Conservation (phyloP, 2,888 invertebrate species). For the Dastarcus helophoroides region DNA sequence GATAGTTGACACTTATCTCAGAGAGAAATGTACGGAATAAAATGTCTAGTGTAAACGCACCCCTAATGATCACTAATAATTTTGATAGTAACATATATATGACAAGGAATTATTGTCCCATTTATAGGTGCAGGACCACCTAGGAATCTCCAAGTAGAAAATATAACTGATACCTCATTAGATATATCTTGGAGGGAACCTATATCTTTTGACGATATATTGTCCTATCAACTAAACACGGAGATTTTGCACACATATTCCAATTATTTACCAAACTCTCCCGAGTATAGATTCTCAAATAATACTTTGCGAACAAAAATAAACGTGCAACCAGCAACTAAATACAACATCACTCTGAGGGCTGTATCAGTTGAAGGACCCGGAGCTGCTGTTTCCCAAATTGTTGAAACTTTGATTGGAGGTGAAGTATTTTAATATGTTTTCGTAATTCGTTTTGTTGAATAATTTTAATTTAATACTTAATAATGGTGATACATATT, state of each 20-base stretch:
- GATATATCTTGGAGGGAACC: slow-evolving; percentile 49
- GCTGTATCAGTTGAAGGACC: slow-evolving; percentile 50
- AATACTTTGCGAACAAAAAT: slow-evolving; percentile 45
- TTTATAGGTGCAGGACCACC: too few species aligned
- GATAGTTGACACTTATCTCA: too few species aligned
- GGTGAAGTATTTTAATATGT: slow-evolving; percentile 23
- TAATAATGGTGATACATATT: slow-evolving; percentile 8
- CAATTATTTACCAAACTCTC: slow-evolving; percentile 38
- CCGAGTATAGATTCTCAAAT: slow-evolving; percentile 48
- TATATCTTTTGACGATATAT: slow-evolving; percentile 42
- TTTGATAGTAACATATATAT: too few species aligned
- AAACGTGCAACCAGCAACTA: slow-evolving; percentile 61
- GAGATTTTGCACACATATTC: slow-evolving; percentile 47
- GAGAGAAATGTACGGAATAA: too few species aligned
- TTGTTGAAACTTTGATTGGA: slow-evolving; percentile 61
- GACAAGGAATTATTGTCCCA: too few species aligned
- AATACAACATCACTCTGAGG: slow-evolving; percentile 61
- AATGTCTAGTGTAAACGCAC: too few species aligned
- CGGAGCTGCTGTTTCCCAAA: slow-evolving; percentile 46
- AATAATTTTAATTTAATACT: background rate
- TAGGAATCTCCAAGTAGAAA: slow-evolving; percentile 43
- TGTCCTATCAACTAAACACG: slow-evolving; percentile 46
- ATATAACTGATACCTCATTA: slow-evolving; percentile 52
- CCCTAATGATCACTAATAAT: too few species aligned
- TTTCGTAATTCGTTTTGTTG: slow-evolving; percentile 1